phyloP scores from a whole-genome alignment of 2,797 vertebrate genomes.

The Hozukius guyotensis region DNA sequence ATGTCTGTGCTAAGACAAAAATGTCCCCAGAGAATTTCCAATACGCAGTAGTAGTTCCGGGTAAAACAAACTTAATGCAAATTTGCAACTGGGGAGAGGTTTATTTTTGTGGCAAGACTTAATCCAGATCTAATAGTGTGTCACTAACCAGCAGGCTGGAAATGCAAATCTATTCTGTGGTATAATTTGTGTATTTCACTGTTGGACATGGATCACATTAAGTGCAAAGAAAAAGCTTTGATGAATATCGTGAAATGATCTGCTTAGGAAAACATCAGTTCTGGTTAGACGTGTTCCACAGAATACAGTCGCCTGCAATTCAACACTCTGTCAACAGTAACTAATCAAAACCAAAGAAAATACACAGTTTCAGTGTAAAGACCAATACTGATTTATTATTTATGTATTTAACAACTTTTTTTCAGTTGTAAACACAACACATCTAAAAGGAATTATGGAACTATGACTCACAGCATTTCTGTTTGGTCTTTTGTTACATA shows the following conservation, averaged over 20 bases:
- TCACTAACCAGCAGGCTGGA: background rate
- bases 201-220: background rate
- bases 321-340: background rate
- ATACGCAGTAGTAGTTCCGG: background rate
- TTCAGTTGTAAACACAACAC: background rate
- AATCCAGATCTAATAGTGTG: background rate
- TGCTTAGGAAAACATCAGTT: slow-evolving; percentile 16
- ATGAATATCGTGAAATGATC: background rate
- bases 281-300: slow-evolving; percentile 15
- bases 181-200: background rate
- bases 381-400: background rate
- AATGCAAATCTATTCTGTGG: background rate
- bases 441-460: background rate
- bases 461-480: background rate
- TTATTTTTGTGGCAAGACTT: background rate
- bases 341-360: background rate
- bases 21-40: background rate
- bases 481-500: background rate
- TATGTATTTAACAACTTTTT: background rate
- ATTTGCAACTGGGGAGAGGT: background rate
- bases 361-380: background rate
- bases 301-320: background rate
- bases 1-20: background rate
- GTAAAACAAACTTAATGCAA: background rate
- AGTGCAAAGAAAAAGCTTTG: background rate